A percentile compares a stretch with the other conserved stretches of the same genome.
phyloP scores from a whole-genome alignment of 2,888 invertebrate genomes.

The Drosophila longiperda region DNA sequence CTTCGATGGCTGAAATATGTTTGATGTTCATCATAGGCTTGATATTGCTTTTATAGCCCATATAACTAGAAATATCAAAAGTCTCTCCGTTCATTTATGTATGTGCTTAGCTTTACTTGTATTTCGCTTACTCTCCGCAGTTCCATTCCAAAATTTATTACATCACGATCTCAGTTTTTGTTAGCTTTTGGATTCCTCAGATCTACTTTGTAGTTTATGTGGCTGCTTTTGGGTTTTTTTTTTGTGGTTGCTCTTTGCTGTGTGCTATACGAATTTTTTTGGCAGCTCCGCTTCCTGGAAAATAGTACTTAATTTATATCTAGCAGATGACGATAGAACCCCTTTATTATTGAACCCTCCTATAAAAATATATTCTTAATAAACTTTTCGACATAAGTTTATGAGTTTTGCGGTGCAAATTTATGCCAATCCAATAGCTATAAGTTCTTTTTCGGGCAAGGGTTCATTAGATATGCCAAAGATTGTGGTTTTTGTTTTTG shows the following conservation, averaged over 20 bases:
- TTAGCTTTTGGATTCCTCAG: constrained; percentile 58
- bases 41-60: constrained; percentile 44
- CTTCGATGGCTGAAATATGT: constrained; percentile 44
- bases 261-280: constrained; percentile 54
- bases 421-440: constrained; percentile 53
- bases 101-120: constrained; percentile 24
- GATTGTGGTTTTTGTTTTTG: constrained; percentile 13
- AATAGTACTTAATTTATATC: constrained; percentile 43
- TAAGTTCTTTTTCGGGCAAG: constrained; percentile 33
- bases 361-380: constrained; percentile 45
- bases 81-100: constrained; percentile 31
- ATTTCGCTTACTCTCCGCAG: constrained; percentile 31
- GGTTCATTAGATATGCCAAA: constrained; percentile 11
- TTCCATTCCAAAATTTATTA: constrained; percentile 71
- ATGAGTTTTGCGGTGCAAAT: constrained; percentile 59
- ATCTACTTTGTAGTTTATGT: constrained; percentile 66
- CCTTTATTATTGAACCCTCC: constrained; percentile 22
- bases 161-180: constrained; percentile 65
- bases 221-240: constrained; percentile 39
- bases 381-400: constrained; percentile 65
- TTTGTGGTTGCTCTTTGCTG: constrained; percentile 17
- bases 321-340: constrained; percentile 41
- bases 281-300: constrained; percentile 76
- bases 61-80: constrained; percentile 33
- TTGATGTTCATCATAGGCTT: constrained; percentile 54